These are phyloP conservation scores for Acrocephalus scirpaceus DNA, from an alignment of 2,797 vertebrate species.

Conservation along the genomic window DNA sequence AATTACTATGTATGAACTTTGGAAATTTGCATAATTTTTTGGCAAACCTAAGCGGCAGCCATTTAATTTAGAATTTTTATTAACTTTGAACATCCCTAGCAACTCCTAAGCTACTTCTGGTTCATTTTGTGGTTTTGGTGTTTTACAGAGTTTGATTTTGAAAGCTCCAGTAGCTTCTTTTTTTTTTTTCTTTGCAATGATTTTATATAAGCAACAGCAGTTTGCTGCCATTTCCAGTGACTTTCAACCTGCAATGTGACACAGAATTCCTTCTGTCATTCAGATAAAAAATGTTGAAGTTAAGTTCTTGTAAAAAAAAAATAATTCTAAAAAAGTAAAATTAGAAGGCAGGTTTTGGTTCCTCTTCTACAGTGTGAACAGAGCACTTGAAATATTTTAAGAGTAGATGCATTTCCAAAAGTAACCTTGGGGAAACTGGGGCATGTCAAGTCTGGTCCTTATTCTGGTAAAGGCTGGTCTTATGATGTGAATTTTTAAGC, in stretches of 20 bases:
- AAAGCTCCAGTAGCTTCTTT: background rate
- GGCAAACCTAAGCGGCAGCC: slow-evolving; percentile 3
- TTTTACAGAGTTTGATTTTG: background rate
- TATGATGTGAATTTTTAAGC: background rate
- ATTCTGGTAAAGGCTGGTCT: slow-evolving; percentile 6
- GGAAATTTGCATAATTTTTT: slow-evolving; percentile 53
- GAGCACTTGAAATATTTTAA: background rate
- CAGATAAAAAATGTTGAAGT: background rate
- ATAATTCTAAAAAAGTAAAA: background rate
- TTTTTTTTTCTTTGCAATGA: background rate
- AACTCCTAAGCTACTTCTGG: background rate
- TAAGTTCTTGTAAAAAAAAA: background rate
- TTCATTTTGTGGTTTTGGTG: background rate
- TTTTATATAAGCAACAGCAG: background rate
- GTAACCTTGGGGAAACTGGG: slow-evolving; percentile 48
- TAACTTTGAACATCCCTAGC: slow-evolving; percentile 28
- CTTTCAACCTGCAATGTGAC: background rate
- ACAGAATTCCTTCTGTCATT: background rate
- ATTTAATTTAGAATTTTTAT: slow-evolving; percentile 50
- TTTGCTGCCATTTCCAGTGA: background rate
- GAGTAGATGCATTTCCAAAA: background rate
- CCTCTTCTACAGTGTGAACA: background rate
- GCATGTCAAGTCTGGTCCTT: slow-evolving; percentile 30
- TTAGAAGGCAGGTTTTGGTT: background rate
- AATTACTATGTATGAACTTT: slow-evolving; percentile 55